Evolutionary conservation across 2,797 vertebrate species (phyloP), one percentile per base, ranked within the genome.

Genomic region (Siniperca scherzeri): DNA sequence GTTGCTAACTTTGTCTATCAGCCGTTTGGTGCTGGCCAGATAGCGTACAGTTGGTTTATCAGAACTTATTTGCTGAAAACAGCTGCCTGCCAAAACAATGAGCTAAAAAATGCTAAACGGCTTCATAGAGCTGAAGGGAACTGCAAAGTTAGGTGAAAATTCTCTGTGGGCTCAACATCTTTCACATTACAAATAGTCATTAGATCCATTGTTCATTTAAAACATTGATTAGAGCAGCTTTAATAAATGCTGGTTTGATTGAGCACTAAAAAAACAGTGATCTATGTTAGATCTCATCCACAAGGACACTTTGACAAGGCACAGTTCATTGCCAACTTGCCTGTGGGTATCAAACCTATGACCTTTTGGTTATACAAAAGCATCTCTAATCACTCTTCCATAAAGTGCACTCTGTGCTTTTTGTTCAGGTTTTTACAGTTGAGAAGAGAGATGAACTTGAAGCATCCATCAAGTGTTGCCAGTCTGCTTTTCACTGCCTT

Each of bases 401-500:
- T 6, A 12, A 56, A 46, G 30, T 68, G 19, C 11, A 75, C 52
- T 52, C 48, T 17, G 3, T 42, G 16, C 56, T 44, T 46, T 85
- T 27, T 33, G 21, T 48, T 62, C 3, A 6, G 48, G 21, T 2
- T 68, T 77, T 74, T 30, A 10, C 27, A 78, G 27, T 25, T 38
- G 1, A 62, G 59, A 36, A 3, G 30, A 72, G 16, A 70, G 38
- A n/a, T 61, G 17, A 50, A 77, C 66, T 57, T 48, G 12, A 71
- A 71, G 55, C n/a, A 84, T 77, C 21, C 8, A 72, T 81, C 46
- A 81, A 22, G 19, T 44, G 7, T 74, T 67, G 60, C 68, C 42
- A 11, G 53, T 40, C 48, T 69, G 52, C 81, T 46, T 70, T 78
- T 84, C 40, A 60, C 19, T 19, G 16, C 55, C 55, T 77, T 65